A percentile compares a stretch with the other conserved stretches of the same genome.
Conservation (phyloP, 1,140 invertebrate species). For the Hyphantria cunea region DNA sequence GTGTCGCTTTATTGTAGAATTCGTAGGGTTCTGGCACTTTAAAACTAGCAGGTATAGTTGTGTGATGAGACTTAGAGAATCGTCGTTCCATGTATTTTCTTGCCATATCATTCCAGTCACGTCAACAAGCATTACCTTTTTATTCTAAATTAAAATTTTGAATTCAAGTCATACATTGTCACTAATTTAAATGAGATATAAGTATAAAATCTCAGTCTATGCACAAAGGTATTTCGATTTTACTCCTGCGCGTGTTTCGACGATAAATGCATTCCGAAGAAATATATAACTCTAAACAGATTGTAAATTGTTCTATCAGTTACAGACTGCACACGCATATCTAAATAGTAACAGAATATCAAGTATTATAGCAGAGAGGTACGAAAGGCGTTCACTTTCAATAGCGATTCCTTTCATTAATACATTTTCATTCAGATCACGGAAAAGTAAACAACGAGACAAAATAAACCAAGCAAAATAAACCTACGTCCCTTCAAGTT, state of each 20-base stretch:
- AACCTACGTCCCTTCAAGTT: constrained; percentile 47
- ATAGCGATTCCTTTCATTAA: constrained; percentile 32
- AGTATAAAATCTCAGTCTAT: too few species aligned
- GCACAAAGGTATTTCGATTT: too few species aligned
- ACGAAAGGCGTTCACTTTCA: constrained; percentile 16
- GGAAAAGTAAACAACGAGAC: constrained; percentile 28
- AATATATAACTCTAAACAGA: too few species aligned
- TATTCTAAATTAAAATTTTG: background rate
- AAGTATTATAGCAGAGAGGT: background rate
- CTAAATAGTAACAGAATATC: background rate
- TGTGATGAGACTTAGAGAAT: constrained; percentile 72
- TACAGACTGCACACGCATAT: too few species aligned
- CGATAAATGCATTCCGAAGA: too few species aligned
- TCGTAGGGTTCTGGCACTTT: constrained; percentile 75
- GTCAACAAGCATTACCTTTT: constrained; percentile 19
- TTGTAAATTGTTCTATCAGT: too few species aligned
- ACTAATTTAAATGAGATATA: background rate
- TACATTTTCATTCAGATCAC: constrained; percentile 14
- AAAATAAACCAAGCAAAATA: constrained; percentile 51
- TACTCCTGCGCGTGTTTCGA: too few species aligned
- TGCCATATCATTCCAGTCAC: constrained; percentile 68
- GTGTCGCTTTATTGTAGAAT: constrained; percentile 79
- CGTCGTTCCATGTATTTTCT: constrained; percentile 81
- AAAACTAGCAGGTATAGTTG: constrained; percentile 71
- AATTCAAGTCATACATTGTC: constrained; percentile 1